phyloP scores from a whole-genome alignment of 2,113 vertebrate genomes.

The Urocynchramus pylzowi region DNA sequence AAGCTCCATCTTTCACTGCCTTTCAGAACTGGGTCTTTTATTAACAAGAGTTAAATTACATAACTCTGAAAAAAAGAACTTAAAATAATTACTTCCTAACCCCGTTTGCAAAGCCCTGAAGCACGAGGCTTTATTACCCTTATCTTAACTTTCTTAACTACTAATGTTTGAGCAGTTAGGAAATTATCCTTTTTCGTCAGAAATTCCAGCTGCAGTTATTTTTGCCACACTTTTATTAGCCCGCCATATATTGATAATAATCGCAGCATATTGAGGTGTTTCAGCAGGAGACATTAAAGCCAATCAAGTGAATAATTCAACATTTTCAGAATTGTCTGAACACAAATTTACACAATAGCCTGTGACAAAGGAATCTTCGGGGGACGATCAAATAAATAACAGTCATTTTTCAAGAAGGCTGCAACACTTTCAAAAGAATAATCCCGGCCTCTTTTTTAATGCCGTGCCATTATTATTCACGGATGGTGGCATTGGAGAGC shows the following conservation, averaged over 20 bases:
- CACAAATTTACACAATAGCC: constrained; percentile 68
- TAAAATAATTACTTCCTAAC: constrained; percentile 60
- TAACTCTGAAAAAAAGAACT: constrained; percentile 23
- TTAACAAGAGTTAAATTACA: constrained; percentile 59
- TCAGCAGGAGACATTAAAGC: constrained; percentile 35
- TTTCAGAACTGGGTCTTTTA: constrained; percentile 47
- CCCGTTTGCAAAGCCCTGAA: constrained; percentile 41
- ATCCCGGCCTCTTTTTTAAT: neutral
- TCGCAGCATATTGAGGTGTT: constrained; percentile 39
- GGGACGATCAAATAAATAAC: constrained; percentile 69
- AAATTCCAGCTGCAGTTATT: constrained; percentile 40
- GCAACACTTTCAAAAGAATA: constrained; percentile 29
- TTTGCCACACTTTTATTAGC: constrained; percentile 25
- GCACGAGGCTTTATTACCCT: constrained; percentile 56
- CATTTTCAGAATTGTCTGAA: constrained; percentile 58
- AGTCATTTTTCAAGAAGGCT: constrained; percentile 58
- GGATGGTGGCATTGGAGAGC: neutral
- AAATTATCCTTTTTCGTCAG: neutral
- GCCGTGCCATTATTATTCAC: neutral
- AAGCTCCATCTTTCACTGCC: constrained; percentile 20
- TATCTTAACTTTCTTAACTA: constrained; percentile 65
- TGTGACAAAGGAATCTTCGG: constrained; percentile 66
- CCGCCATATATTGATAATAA: constrained; percentile 23
- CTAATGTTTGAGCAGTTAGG: constrained; percentile 25
- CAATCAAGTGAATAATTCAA: constrained; percentile 72